phyloP scores from a whole-genome alignment of 2,113 vertebrate species.

The Vulpes vulpes region DNA sequence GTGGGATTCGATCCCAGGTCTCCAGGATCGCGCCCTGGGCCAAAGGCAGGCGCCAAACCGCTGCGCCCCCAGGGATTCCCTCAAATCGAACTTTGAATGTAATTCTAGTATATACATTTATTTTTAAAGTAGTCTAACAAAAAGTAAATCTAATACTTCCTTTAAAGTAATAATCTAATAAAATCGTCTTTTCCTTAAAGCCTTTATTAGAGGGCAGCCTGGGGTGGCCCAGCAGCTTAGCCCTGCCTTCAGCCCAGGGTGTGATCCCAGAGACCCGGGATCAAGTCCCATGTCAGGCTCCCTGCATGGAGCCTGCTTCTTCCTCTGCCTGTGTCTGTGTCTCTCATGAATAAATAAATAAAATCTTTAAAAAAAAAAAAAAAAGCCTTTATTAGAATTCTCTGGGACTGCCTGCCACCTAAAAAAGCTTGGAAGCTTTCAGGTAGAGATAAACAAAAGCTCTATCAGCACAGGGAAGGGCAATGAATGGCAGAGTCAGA shows the following conservation, averaged over 20 bases:
- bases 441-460: neutral
- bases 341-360: too few relatives aligned
- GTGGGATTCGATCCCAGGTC: too few relatives aligned
- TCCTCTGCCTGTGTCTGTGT: too few relatives aligned
- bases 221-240: too few relatives aligned
- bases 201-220: neutral
- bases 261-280: too few relatives aligned
- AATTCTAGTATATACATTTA: neutral
- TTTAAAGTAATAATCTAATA: neutral
- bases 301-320: too few relatives aligned
- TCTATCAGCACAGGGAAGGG: neutral
- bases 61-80: too few relatives aligned
- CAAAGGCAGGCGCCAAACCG: too few relatives aligned
- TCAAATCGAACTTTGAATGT: neutral
- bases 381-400: neutral
- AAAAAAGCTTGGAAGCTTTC: neutral
- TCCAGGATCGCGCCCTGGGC: too few relatives aligned
- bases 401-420: neutral
- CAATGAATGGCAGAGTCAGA: neutral
- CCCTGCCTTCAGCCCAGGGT: too few relatives aligned
- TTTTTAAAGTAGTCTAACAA: slow-evolving; percentile 17
- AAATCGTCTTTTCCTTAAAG: neutral
- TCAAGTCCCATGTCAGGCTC: too few relatives aligned
- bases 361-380: too few relatives aligned
- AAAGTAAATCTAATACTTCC: neutral